Evolutionary conservation across 2,888 invertebrate species (phyloP).

Genomic region (Xylocampa areola): DNA sequence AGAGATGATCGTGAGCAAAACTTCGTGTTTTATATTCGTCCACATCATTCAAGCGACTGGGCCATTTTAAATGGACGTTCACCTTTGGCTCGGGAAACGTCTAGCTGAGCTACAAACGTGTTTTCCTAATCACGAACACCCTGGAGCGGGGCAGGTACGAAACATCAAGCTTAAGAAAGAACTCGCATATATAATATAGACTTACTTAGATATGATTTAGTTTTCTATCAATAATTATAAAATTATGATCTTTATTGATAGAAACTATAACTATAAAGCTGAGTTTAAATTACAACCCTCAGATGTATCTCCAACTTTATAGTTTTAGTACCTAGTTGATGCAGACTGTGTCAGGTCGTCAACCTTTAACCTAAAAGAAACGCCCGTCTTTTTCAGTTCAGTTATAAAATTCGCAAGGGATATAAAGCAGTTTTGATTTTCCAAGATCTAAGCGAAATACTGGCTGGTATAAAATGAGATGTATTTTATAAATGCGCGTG

Average conservation of each 20-base stretch:
- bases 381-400: slow-evolving; percentile 1
- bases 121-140: slow-evolving; percentile 46
- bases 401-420: slow-evolving; percentile 3
- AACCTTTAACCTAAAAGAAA: slow-evolving; percentile 7
- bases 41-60: slow-evolving; percentile 34
- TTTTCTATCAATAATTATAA: too few relatives aligned
- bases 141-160: slow-evolving; percentile 23
- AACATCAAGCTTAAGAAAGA: slow-evolving; percentile 16
- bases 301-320: too few relatives aligned
- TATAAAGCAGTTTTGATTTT: not conserved
- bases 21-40: slow-evolving; percentile 18
- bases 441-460: not conserved
- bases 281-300: too few relatives aligned
- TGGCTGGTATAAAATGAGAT: slow-evolving; percentile 8
- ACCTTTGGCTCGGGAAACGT: slow-evolving; percentile 50
- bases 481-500: slow-evolving; percentile 21
- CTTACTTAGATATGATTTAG: too few relatives aligned
- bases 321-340: too few relatives aligned
- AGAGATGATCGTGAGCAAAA: slow-evolving; percentile 1
- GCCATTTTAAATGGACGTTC: slow-evolving; percentile 53
- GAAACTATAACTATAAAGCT: too few relatives aligned
- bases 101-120: slow-evolving; percentile 44
- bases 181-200: too few relatives aligned
- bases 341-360: slow-evolving; percentile 11
- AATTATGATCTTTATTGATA: too few relatives aligned